Percentiles rank a stretch among this genome's conserved stretches.
These are phyloP conservation scores for Galagoides demidoff DNA, from an alignment of 2,797 vertebrate genomes.

Conservation along the genomic window DNA sequence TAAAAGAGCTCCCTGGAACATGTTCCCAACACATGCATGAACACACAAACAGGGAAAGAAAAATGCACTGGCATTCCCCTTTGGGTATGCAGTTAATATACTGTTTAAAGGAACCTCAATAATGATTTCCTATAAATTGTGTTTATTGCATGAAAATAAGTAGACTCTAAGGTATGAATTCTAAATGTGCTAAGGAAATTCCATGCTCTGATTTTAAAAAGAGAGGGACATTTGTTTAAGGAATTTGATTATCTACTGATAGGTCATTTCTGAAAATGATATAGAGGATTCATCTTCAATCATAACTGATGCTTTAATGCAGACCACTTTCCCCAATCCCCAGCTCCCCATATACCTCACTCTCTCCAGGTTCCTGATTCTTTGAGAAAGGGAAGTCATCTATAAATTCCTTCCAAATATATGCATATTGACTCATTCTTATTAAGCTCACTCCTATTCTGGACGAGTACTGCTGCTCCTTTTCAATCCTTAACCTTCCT, in stretches of 20 bases:
- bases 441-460: too few relatives aligned
- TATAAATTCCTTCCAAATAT: background rate
- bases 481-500: too few relatives aligned
- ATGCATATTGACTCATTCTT: background rate
- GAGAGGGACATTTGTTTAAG: background rate
- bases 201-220: conserved; percentile 49
- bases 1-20: background rate
- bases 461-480: background rate
- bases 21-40: background rate
- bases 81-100: background rate
- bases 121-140: conserved; percentile 63
- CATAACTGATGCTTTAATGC: background rate
- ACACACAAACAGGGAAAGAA: background rate
- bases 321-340: background rate
- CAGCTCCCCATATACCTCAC: accelerated
- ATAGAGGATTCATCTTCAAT: background rate
- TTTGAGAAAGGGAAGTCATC: background rate
- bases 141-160: conserved; percentile 47
- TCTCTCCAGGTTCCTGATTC: background rate
- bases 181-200: background rate
- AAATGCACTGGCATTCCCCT: background rate
- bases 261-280: conserved; percentile 31
- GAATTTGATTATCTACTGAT: conserved; percentile 55
- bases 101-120: conserved; percentile 41
- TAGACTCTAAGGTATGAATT: background rate